Base-by-base conservation (phyloP, 1,140 invertebrate genomes). In the Carcinoscorpius rotundicauda region DNA sequence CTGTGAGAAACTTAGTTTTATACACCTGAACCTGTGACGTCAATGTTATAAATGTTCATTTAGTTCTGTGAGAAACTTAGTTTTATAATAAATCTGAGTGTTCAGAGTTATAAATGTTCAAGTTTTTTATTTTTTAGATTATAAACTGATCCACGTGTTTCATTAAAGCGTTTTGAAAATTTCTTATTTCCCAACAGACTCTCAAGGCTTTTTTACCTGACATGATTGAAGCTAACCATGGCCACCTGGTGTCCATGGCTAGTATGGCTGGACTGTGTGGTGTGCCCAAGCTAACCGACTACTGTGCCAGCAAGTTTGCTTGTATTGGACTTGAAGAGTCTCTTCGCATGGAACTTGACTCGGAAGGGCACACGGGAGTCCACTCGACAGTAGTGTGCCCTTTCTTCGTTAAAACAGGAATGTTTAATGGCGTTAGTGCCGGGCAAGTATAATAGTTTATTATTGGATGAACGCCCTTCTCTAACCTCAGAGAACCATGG, bases 201-300 rank as follows among this genome's bases (percentile, higher is more conserved):
- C 53, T 55, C 3, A 84, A 85, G 73, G 78, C 82, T 3, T 86
- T 86, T 76, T 79, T 99, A 11, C 91, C 91, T 0, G 84, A 87
- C 60, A 91, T 98, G 80, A 82, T 88, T 62, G 71, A 76, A 9
- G 79, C 82, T 29, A 88, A 92, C 74, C 84, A 85, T 64, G 96
- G 96, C 0, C 97, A 99, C 72, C 87, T 99, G 66, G 93, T 98
- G 1, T 95, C 91, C 3, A 87, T 99, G 63, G 90, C 95, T 0
- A 96, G 91, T 58, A 83, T 95, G 71, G 95, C 95, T 50, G 96
- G 95, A 50, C 81, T 90, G 69, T 80, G 87, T 11, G 88, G 91
- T 55, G 84, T 88, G 63, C 82, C 86, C 64, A 90, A 89, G 73
- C 82, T 97, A 65, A 87, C 91, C 3, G 96, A 98, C 80, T 98